Evolutionary conservation across 37 sponge, comb jelly and placozoan genomes (phyloP).

Genomic region (Corticium candelabrum): DNA sequence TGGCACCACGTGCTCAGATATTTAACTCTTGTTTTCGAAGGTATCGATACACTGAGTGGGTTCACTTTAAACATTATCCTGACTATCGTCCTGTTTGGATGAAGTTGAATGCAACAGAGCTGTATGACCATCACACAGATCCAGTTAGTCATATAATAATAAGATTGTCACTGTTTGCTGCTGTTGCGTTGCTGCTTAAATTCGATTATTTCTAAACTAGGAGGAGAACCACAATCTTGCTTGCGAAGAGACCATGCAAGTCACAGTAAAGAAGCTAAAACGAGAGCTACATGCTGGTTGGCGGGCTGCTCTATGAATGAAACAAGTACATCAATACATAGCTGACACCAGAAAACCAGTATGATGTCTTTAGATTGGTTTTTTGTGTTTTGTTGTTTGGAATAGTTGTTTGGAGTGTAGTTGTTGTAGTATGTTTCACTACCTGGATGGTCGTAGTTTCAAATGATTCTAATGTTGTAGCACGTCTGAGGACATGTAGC

Average conservation of each 20-base stretch:
- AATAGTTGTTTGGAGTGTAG: too few species aligned
- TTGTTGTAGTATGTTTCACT: too few species aligned
- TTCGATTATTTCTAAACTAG: too few species aligned
- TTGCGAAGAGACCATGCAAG: neutral
- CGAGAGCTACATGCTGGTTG: constrained; percentile 23
- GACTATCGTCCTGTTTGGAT: constrained; percentile 13
- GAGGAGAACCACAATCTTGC: constrained; percentile 32
- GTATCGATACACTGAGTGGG: constrained; percentile 43
- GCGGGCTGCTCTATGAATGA: constrained; percentile 24
- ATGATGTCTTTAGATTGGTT: too few species aligned
- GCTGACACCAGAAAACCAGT: too few species aligned
- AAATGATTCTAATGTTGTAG: too few species aligned
- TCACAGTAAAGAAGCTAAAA: constrained; percentile 8
- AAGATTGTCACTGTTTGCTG: neutral
- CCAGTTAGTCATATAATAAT: neutral
- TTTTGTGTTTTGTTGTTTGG: too few species aligned
- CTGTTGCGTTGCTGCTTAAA: too few species aligned
- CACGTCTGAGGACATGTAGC: too few species aligned
- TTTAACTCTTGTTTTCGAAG: neutral
- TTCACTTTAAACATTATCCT: constrained; percentile 11
- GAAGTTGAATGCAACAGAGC: constrained; percentile 22
- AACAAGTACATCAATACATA: too few species aligned
- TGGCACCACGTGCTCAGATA: neutral
- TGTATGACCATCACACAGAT: constrained; percentile 25
- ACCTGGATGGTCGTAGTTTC: too few species aligned